Percentiles rank a stretch among this genome's conserved stretches.
phyloP scores from a whole-genome alignment of 1,140 invertebrate species.

The Cotesia typhae region DNA sequence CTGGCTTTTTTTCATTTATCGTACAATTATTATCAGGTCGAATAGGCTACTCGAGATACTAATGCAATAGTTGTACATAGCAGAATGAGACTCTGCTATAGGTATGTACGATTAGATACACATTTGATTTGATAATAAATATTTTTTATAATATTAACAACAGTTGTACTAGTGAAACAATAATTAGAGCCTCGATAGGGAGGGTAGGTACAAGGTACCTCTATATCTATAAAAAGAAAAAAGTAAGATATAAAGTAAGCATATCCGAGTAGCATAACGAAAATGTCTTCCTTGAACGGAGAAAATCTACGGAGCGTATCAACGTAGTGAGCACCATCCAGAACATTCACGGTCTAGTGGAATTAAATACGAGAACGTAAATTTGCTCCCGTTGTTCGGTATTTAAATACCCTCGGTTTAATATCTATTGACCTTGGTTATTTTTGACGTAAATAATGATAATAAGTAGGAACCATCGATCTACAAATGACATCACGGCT shows the following conservation, averaged over 20 bases:
- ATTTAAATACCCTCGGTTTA: slow-evolving; percentile 18
- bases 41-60: not conserved
- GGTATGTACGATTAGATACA: too few species aligned
- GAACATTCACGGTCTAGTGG: slow-evolving; percentile 54
- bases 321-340: slow-evolving; percentile 48
- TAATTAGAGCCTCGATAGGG: too few species aligned
- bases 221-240: not conserved
- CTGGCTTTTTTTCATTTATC: slow-evolving; percentile 1
- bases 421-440: slow-evolving; percentile 7
- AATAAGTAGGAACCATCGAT: not conserved
- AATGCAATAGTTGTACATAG: too few species aligned
- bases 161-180: too few species aligned
- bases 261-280: slow-evolving; percentile 33
- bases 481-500: not conserved
- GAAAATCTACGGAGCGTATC: slow-evolving; percentile 34
- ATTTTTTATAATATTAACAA: too few species aligned
- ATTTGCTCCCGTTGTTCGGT: slow-evolving; percentile 23
- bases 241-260: not conserved
- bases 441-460: not conserved
- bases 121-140: too few species aligned
- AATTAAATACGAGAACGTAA: slow-evolving; percentile 50
- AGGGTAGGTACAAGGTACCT: too few species aligned
- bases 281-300: slow-evolving; percentile 33
- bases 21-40: slow-evolving; percentile 6
- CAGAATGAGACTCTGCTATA: too few species aligned